Percentiles rank a stretch among this genome's conserved stretches.
These are phyloP conservation scores for Apotomis turbidana DNA, from an alignment of 2,888 invertebrate genomes.

Conservation along the genomic window DNA sequence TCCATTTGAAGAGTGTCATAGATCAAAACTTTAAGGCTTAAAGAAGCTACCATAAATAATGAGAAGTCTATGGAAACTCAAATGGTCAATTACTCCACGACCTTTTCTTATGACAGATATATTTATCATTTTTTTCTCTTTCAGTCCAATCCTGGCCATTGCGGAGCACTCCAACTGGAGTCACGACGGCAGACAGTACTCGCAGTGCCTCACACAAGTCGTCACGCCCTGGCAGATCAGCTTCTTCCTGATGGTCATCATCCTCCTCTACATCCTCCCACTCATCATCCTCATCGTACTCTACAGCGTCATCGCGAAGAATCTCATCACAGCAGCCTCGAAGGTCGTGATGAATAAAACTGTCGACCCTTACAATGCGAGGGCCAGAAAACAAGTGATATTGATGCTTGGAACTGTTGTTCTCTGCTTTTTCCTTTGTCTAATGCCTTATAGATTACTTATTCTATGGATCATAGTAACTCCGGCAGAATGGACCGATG, in stretches of 20 bases:
- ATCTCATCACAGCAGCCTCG: slow-evolving; percentile 88
- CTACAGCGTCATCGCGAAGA: slow-evolving; percentile 93
- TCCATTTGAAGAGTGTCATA: not conserved
- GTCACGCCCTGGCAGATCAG: slow-evolving; percentile 89
- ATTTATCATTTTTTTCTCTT: slow-evolving; percentile 74
- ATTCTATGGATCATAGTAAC: slow-evolving; percentile 92
- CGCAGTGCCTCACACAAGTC: slow-evolving; percentile 91
- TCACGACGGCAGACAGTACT: slow-evolving; percentile 87
- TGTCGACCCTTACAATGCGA: slow-evolving; percentile 87
- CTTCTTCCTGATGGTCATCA: slow-evolving; percentile 91
- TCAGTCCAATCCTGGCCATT: slow-evolving; percentile 90
- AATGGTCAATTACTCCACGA: not conserved
- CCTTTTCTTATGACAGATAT: not conserved
- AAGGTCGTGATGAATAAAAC: slow-evolving; percentile 88
- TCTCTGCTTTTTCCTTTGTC: slow-evolving; percentile 93
- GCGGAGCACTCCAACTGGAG: slow-evolving; percentile 88
- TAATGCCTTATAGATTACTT: slow-evolving; percentile 93
- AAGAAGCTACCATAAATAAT: too few species aligned
- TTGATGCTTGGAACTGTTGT: slow-evolving; percentile 94
- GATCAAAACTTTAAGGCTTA: too few species aligned
- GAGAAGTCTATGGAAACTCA: not conserved
- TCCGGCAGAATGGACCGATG: slow-evolving; percentile 86
- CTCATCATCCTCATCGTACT: slow-evolving; percentile 90
- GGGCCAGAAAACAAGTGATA: slow-evolving; percentile 92
- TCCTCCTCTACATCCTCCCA: slow-evolving; percentile 92